Percentiles rank a stretch among this genome's conserved stretches.
Evolutionary conservation across 2,797 vertebrate genomes (phyloP).

Genomic region (Cynodonichthys magdalenae): DNA sequence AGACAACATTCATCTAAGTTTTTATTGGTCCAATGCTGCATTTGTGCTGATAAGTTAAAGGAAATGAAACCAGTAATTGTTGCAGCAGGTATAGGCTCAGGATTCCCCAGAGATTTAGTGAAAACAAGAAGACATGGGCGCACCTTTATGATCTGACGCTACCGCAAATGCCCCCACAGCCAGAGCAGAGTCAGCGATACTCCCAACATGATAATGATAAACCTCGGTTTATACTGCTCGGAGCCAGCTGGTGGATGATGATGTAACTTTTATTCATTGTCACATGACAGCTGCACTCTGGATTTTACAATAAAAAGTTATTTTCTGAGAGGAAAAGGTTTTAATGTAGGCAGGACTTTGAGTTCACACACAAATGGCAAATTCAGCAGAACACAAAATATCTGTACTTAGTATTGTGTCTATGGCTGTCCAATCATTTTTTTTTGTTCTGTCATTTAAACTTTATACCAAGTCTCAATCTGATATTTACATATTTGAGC

Average conservation of each 20-base stretch:
- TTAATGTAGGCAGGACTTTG: background rate
- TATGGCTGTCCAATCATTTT: no score
- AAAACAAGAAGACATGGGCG: background rate
- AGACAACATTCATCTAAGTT: slow-evolving; percentile 11
- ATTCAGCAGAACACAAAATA: no score
- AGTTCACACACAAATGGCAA: no score
- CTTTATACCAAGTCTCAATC: no score
- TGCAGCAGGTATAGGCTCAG: background rate
- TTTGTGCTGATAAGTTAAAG: slow-evolving; percentile 37
- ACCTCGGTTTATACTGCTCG: background rate
- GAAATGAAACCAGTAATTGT: slow-evolving; percentile 17
- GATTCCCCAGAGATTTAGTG: background rate
- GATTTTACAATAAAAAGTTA: background rate
- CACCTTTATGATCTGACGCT: background rate
- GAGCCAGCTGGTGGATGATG: slow-evolving; percentile 1
- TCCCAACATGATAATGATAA: no score
- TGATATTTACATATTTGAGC: no score
- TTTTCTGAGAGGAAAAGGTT: background rate
- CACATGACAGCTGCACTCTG: background rate
- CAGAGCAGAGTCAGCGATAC: background rate
- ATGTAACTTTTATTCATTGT: background rate
- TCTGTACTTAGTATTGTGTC: no score
- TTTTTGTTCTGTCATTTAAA: no score
- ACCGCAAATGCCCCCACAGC: background rate
- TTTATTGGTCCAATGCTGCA: slow-evolving; percentile 9